Conservation (phyloP, 2,888 invertebrate genomes). For the Clitarchus hookeri region DNA sequence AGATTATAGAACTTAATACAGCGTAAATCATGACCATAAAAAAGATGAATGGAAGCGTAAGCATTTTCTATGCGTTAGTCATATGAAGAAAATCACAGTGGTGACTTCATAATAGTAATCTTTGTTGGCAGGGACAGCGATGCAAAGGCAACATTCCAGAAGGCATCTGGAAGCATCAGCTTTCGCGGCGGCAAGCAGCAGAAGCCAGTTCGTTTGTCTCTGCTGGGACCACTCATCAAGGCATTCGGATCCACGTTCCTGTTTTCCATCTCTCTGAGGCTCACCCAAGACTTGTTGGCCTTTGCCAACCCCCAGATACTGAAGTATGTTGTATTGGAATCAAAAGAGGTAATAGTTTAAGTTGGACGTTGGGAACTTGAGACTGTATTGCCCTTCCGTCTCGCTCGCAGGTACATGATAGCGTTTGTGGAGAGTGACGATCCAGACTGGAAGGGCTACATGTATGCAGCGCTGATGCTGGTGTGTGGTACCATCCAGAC, state of each 20-base stretch:
- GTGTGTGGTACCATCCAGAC: slow-evolving; percentile 79
- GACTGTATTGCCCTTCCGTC: too few species aligned
- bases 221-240: slow-evolving; percentile 80
- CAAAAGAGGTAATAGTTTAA: too few species aligned
- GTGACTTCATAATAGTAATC: not conserved
- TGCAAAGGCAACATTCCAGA: slow-evolving; percentile 68
- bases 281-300: slow-evolving; percentile 81
- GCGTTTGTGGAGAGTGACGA: slow-evolving; percentile 67
- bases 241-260: slow-evolving; percentile 88
- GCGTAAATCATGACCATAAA: too few species aligned
- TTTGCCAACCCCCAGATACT: slow-evolving; percentile 91
- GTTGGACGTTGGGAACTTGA: too few species aligned
- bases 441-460: slow-evolving; percentile 82
- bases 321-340: slow-evolving; percentile 61
- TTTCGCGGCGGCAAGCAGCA: slow-evolving; percentile 55
- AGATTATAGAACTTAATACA: too few species aligned
- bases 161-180: slow-evolving; percentile 72
- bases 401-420: slow-evolving; percentile 67
- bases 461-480: slow-evolving; percentile 78
- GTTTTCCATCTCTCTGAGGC: slow-evolving; percentile 82
- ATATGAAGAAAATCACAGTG: not conserved
- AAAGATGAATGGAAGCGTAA: too few species aligned
- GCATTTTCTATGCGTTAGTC: too few species aligned
- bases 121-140: slow-evolving; percentile 39
- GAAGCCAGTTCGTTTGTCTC: slow-evolving; percentile 75